These are phyloP conservation scores for Lasioglossum vierecki DNA, from an alignment of 2,888 invertebrate species.

Conservation along the genomic window DNA sequence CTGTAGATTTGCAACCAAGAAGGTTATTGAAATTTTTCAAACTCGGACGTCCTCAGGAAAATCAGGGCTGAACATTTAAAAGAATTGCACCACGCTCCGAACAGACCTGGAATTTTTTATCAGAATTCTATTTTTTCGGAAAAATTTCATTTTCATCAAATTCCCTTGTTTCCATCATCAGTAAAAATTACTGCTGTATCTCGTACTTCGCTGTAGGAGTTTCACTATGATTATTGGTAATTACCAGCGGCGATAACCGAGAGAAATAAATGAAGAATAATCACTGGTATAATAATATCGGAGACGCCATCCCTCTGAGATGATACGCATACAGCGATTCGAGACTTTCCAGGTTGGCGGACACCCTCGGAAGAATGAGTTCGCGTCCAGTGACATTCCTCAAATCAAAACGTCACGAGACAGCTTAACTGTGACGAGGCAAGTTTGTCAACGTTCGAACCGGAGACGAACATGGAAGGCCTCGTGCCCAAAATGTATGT, in stretches of 20 bases:
- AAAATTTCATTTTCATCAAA: too few species aligned
- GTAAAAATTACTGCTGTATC: too few species aligned
- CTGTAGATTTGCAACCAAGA: too few species aligned
- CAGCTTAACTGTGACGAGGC: background rate
- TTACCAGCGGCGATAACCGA: background rate
- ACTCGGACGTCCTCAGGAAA: too few species aligned
- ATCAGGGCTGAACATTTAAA: too few species aligned
- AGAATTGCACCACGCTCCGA: too few species aligned
- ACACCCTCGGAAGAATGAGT: constrained; percentile 29
- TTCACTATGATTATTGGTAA: background rate
- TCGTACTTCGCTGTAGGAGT: background rate
- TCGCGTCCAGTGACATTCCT: constrained; percentile 46
- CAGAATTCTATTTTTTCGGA: too few species aligned
- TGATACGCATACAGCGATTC: constrained; percentile 28
- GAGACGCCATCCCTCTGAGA: constrained; percentile 32
- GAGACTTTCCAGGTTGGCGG: constrained; percentile 32
- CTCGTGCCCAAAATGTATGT: constrained; percentile 60
- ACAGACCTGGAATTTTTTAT: too few species aligned
- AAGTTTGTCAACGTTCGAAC: constrained; percentile 33
- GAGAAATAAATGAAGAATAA: constrained; percentile 25
- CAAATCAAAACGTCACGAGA: constrained; percentile 5
- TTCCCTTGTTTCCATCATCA: too few species aligned
- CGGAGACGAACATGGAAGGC: constrained; percentile 40
- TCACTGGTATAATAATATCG: constrained; percentile 35
- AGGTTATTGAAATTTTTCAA: too few species aligned